phyloP scores from a whole-genome alignment of 2,888 invertebrate species.

The Drosophila paramelanica region DNA sequence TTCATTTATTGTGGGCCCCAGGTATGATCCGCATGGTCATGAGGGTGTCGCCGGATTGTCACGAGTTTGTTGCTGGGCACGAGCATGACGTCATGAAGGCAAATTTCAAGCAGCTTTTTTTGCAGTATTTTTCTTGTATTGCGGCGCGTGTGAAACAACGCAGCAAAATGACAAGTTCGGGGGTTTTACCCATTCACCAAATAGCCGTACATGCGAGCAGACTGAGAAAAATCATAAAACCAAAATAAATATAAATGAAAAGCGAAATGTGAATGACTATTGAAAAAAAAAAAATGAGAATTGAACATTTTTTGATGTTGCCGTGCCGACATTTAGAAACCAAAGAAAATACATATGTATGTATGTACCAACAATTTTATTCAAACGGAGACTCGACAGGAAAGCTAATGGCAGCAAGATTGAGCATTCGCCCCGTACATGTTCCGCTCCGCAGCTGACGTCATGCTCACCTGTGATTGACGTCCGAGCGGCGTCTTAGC shows the following conservation, averaged over 20 bases:
- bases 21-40: slow-evolving; percentile 8
- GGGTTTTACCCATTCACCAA: slow-evolving; percentile 42
- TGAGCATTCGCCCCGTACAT: slow-evolving; percentile 36
- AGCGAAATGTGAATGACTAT: slow-evolving; percentile 56
- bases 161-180: slow-evolving; percentile 35
- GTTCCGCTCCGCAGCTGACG: slow-evolving; percentile 53
- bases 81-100: slow-evolving; percentile 57
- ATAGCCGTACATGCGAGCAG: not conserved
- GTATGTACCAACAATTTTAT: not conserved
- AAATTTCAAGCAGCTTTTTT: slow-evolving; percentile 18
- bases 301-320: slow-evolving; percentile 44
- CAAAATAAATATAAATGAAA: slow-evolving; percentile 12
- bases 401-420: slow-evolving; percentile 13
- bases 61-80: slow-evolving; percentile 41
- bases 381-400: slow-evolving; percentile 5
- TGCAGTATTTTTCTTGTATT: not conserved
- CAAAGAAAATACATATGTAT: not conserved
- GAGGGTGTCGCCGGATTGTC: slow-evolving; percentile 42
- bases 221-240: slow-evolving; percentile 42
- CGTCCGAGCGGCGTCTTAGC: slow-evolving; percentile 36
- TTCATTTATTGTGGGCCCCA: slow-evolving; percentile 43
- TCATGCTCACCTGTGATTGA: slow-evolving; percentile 71
- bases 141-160: slow-evolving; percentile 41
- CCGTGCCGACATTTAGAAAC: slow-evolving; percentile 55
- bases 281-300: slow-evolving; percentile 23